These are phyloP conservation scores for Euwallacea similis DNA, from an alignment of 1,140 invertebrate species.

Conservation along the genomic window DNA sequence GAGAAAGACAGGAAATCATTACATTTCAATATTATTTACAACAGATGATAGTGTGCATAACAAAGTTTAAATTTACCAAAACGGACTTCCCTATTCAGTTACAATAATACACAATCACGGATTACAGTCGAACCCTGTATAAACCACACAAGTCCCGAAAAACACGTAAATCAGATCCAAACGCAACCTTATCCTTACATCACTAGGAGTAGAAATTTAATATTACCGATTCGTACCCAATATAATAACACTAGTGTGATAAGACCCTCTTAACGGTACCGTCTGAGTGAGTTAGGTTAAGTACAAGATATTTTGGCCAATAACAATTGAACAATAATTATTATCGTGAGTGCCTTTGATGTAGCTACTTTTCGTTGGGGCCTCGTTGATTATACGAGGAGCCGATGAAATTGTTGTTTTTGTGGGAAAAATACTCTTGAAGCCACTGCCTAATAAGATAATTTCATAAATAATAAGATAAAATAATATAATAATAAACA, in stretches of 20 bases:
- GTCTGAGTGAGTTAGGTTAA: constrained; percentile 18
- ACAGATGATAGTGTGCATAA: constrained; percentile 38
- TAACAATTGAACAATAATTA: background rate
- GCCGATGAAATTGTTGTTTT: no score
- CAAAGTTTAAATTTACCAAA: constrained; percentile 6
- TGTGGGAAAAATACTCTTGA: no score
- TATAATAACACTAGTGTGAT: background rate
- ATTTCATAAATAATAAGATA: no score
- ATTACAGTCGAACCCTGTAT: background rate
- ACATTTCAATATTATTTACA: constrained; percentile 37
- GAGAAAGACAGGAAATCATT: constrained; percentile 32
- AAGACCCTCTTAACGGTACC: constrained; percentile 15
- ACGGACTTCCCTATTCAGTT: no score
- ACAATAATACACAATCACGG: no score
- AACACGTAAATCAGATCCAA: background rate
- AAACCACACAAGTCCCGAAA: background rate
- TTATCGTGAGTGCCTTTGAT: background rate
- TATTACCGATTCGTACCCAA: constrained; percentile 6
- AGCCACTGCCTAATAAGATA: no score
- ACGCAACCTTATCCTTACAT: constrained; percentile 11
- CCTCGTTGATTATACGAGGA: no score
- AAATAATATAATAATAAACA: no score
- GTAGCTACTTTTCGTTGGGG: no score
- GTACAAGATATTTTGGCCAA: constrained; percentile 29
- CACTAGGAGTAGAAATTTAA: constrained; percentile 4